phyloP scores from a whole-genome alignment of 2,797 vertebrate species.

The Melanogrammus aeglefinus region DNA sequence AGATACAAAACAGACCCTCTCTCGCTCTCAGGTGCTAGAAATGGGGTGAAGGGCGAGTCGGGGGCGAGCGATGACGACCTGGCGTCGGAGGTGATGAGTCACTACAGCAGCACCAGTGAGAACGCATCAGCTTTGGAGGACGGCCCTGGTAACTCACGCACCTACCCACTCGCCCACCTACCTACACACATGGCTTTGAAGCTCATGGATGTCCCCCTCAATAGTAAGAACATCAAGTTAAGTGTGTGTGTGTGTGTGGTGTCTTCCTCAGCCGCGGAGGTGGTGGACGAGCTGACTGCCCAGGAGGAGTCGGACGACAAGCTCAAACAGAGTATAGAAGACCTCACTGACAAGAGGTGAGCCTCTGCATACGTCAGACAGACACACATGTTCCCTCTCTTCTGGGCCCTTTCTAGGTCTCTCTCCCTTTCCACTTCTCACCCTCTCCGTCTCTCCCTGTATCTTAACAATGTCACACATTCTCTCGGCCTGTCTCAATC shows the following conservation, averaged over 20 bases:
- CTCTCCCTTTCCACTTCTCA: background rate
- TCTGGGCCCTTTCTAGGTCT: background rate
- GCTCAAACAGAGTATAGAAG: constrained; percentile 89
- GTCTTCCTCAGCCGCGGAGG: constrained; percentile 72
- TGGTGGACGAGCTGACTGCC: constrained; percentile 80
- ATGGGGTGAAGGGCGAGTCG: constrained; percentile 78
- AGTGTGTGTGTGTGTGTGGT: constrained; percentile 8
- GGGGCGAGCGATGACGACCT: constrained; percentile 91
- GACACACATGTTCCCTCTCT: background rate
- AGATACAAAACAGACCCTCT: no score
- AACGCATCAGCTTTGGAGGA: constrained; percentile 81
- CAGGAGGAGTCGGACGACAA: constrained; percentile 90
- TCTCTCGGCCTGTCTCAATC: background rate
- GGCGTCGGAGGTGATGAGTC: constrained; percentile 84
- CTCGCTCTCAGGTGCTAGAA: constrained; percentile 68
- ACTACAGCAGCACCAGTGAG: constrained; percentile 89
- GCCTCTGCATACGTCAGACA: background rate
- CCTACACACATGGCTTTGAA: background rate
- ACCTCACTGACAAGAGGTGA: constrained; percentile 88
- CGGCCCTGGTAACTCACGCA: constrained; percentile 66
- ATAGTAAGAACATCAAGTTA: background rate
- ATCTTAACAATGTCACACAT: background rate
- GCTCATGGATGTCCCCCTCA: background rate
- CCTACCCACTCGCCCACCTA: no score
- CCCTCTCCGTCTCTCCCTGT: background rate